phyloP scores from a whole-genome alignment of 1,140 invertebrate species.

The Danaus plexippus region DNA sequence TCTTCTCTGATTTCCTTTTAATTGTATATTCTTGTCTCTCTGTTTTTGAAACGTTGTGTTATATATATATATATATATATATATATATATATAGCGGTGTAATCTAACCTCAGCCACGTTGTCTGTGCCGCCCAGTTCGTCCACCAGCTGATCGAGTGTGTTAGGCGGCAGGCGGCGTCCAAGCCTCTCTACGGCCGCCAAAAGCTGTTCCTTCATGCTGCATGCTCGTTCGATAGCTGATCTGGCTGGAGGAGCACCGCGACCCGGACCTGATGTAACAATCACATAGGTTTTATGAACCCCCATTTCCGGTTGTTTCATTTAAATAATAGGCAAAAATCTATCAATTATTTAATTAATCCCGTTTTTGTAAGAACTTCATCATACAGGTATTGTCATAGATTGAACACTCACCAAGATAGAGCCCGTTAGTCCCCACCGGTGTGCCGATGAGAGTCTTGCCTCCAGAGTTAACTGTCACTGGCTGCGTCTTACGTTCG shows the following conservation, averaged over 20 bases:
- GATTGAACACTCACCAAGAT: slow-evolving; percentile 37
- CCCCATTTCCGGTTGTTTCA: too few relatives aligned
- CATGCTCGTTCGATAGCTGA: slow-evolving; percentile 89
- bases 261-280: slow-evolving; percentile 30
- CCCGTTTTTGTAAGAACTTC: too few relatives aligned
- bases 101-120: slow-evolving; percentile 91
- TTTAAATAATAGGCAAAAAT: too few relatives aligned
- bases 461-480: slow-evolving; percentile 43
- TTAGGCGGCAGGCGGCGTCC: slow-evolving; percentile 95
- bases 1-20: not conserved
- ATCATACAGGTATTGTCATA: too few relatives aligned
- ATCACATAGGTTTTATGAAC: too few relatives aligned
- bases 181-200: slow-evolving; percentile 88
- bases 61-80: too few relatives aligned
- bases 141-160: slow-evolving; percentile 97
- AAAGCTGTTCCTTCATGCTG: slow-evolving; percentile 92
- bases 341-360: too few relatives aligned
- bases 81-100: not conserved
- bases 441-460: slow-evolving; percentile 53
- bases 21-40: too few relatives aligned
- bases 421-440: slow-evolving; percentile 64
- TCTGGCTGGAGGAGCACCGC: slow-evolving; percentile 75
- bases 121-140: slow-evolving; percentile 96
- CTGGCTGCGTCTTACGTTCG: slow-evolving; percentile 69
- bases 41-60: too few relatives aligned